A percentile compares a stretch with the other conserved stretches of the same genome.
These are phyloP conservation scores for Hemicrepidius hirtus DNA, from an alignment of 2,888 invertebrate genomes.

Conservation along the genomic window DNA sequence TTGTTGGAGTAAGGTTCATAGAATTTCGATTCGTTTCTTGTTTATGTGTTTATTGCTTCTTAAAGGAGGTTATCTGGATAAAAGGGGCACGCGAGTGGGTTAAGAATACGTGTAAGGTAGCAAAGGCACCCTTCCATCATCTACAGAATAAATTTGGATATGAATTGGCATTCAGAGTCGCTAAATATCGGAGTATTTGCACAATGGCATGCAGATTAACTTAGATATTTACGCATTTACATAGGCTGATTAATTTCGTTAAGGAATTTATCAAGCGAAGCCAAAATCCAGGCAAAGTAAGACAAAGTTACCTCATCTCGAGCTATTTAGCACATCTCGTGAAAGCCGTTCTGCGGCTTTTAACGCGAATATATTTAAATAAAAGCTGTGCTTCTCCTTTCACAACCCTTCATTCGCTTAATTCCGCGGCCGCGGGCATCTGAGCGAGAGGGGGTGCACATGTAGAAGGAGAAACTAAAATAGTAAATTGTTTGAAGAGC, in stretches of 20 bases:
- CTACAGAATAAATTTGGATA: slow-evolving; percentile 42
- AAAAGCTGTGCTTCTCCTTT: slow-evolving; percentile 48
- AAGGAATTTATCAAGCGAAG: slow-evolving; percentile 52
- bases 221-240: slow-evolving; percentile 52
- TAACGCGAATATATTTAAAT: slow-evolving; percentile 50
- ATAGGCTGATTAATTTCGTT: slow-evolving; percentile 52
- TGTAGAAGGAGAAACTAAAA: slow-evolving; percentile 45
- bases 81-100: too few relatives aligned
- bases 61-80: not conserved
- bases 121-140: slow-evolving; percentile 27
- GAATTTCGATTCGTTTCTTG: slow-evolving; percentile 15
- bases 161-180: slow-evolving; percentile 50
- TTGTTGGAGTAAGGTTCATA: not conserved
- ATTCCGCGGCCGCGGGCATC: slow-evolving; percentile 41
- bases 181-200: slow-evolving; percentile 47
- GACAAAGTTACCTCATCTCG: slow-evolving; percentile 56
- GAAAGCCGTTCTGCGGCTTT: slow-evolving; percentile 52
- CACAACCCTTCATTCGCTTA: slow-evolving; percentile 47
- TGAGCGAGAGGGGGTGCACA: slow-evolving; percentile 26
- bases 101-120: not conserved
- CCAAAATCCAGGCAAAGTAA: slow-evolving; percentile 53
- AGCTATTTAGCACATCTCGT: slow-evolving; percentile 56
- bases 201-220: slow-evolving; percentile 52
- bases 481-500: slow-evolving; percentile 51
- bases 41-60: not conserved